phyloP scores from a whole-genome alignment of 2,888 invertebrate species.

The Nymphalis urticae region DNA sequence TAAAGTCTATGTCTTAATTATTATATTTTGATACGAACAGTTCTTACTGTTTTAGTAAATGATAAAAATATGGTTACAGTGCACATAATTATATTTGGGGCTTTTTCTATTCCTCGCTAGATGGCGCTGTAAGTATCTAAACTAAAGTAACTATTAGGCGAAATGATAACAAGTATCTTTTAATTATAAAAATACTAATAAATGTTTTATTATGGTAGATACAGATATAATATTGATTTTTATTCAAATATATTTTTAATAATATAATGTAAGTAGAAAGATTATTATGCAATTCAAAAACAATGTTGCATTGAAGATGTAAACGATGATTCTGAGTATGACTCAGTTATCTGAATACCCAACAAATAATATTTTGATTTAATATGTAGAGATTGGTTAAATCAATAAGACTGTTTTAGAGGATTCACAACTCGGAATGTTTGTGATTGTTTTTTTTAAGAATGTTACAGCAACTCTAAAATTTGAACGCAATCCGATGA shows the following conservation, averaged over 20 bases:
- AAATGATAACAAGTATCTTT: too few species aligned
- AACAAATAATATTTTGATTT: not conserved
- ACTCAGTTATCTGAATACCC: not conserved
- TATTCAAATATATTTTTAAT: not conserved
- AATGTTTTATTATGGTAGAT: too few species aligned
- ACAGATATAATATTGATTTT: not conserved
- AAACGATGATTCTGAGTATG: not conserved
- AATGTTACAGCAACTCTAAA: too few species aligned
- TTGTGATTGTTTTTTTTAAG: too few species aligned
- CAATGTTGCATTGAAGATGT: not conserved
- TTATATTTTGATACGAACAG: too few species aligned
- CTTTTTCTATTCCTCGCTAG: constrained; percentile 48
- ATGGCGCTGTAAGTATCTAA: constrained; percentile 49
- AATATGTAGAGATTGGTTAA: not conserved
- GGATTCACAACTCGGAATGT: too few species aligned
- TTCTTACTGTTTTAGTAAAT: too few species aligned
- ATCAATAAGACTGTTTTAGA: not conserved
- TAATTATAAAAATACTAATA: too few species aligned
- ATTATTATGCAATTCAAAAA: not conserved
- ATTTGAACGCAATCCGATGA: too few species aligned
- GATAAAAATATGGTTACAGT: not conserved
- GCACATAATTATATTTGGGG: not conserved
- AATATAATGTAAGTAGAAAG: not conserved
- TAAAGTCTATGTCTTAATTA: not conserved
- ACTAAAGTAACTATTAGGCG: not conserved